Evolutionary conservation across 2,797 vertebrate species (phyloP).

Genomic region (Acropternis orthonyx): DNA sequence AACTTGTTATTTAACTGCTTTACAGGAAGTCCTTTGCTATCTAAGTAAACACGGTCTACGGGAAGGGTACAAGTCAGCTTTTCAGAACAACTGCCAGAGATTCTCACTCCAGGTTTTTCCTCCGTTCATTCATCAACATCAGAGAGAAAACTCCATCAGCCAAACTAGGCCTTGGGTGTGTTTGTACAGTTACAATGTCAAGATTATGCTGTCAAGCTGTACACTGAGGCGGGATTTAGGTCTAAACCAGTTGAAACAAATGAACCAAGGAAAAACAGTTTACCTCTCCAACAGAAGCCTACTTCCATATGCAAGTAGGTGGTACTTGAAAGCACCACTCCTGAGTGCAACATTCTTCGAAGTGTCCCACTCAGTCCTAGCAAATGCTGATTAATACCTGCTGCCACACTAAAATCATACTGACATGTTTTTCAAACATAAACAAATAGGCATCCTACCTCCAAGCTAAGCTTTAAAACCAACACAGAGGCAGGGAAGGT

Average conservation of each 20-base stretch:
- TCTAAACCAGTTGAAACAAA: background rate
- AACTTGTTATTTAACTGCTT: constrained; percentile 44
- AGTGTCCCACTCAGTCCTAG: background rate
- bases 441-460: background rate
- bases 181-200: constrained; percentile 23
- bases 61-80: background rate
- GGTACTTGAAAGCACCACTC: background rate
- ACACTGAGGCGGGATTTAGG: background rate
- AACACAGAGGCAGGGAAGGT: too few relatives aligned
- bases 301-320: background rate
- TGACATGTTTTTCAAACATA: background rate
- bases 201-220: background rate
- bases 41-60: background rate
- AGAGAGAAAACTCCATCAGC: background rate
- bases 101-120: constrained; percentile 1
- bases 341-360: background rate
- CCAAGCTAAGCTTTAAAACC: background rate
- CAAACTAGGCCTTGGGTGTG: background rate
- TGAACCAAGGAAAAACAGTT: background rate
- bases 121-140: constrained; percentile 12
- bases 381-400: background rate
- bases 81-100: constrained; percentile 1
- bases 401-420: background rate
- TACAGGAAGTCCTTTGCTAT: constrained; percentile 37
- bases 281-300: background rate